Conservation (phyloP, 2,113 vertebrate species). For the Synodontis membranacea region DNA sequence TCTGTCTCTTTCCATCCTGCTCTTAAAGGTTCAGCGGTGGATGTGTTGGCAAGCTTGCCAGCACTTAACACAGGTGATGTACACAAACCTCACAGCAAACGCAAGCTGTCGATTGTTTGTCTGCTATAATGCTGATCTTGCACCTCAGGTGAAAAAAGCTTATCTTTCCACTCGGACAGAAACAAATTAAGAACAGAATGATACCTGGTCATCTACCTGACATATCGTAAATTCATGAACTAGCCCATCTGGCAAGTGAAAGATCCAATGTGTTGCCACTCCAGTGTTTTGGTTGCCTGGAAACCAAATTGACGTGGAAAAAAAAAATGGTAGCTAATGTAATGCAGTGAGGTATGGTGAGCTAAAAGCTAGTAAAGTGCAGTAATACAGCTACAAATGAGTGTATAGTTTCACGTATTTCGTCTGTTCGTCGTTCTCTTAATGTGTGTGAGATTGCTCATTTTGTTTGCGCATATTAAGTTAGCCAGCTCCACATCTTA, state of each 20-base stretch:
- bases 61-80: constrained; percentile 16
- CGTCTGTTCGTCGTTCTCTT: background rate
- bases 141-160: background rate
- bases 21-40: background rate
- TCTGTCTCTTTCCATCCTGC: constrained; percentile 10
- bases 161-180: background rate
- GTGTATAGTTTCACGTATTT: background rate
- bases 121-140: constrained; percentile 10
- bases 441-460: background rate
- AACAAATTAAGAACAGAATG: background rate
- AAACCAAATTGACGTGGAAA: background rate
- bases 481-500: background rate
- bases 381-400: background rate
- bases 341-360: background rate
- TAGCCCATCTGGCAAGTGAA: background rate
- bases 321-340: background rate
- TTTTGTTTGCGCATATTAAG: background rate
- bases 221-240: background rate
- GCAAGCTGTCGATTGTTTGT: constrained; percentile 22
- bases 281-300: background rate
- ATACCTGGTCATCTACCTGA: background rate
- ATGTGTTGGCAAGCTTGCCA: background rate
- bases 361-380: background rate
- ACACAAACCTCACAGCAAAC: constrained; percentile 6
- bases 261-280: background rate